Base-by-base conservation (phyloP, 1,140 invertebrate genomes). In the Calosoma granatense region DNA sequence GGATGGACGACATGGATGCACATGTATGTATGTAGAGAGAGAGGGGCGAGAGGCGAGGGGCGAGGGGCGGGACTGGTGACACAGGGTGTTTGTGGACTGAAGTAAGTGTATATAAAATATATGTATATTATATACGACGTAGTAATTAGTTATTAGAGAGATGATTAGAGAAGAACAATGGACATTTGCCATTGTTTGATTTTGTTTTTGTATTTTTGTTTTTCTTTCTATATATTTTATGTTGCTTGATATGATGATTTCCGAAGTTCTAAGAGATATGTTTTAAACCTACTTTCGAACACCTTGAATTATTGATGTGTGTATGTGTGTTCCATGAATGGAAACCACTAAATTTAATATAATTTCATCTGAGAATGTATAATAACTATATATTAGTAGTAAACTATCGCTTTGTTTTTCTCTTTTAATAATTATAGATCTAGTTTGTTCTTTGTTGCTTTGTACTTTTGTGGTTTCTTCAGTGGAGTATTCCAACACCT, bases 231-330 rank as follows among this genome's bases (percentile, higher is more conserved):
- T n/a, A n/a, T n/a, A n/a, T n/a, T n/a, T n/a, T n/a, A n/a, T n/a
- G n/a, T n/a, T n/a, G n/a, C n/a, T n/a, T 47, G 41, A 47, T 47
- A 47, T 47, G 41, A 47, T 47, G 15, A 47, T 47, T 47, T 47
- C 41, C 41, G 41, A 47, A 47, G 26, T 30, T 6, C 26, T 30
- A 30, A 30, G n/a, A n/a, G 41, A 47, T 47, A 47, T 47, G 41
- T 47, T 9, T 47, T 47, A 6, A 30, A 30, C 4, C 4, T 17
- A 11, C 4, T 17, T 47, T 12, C 41, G 41, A 47, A 47, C 41
- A 47, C 41, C 6, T 47, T 47, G 6, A 47, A 12, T 47, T 47
- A 47, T 47, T 47, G 41, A 47, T 11, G 15, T 17, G 15, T 17
- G 41, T 36, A 17, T 47, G 9, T 12, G 4, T 11, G 17, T 47